Evolutionary conservation across 2,113 vertebrate species (phyloP).

Genomic region (Notarius lentiginosus): DNA sequence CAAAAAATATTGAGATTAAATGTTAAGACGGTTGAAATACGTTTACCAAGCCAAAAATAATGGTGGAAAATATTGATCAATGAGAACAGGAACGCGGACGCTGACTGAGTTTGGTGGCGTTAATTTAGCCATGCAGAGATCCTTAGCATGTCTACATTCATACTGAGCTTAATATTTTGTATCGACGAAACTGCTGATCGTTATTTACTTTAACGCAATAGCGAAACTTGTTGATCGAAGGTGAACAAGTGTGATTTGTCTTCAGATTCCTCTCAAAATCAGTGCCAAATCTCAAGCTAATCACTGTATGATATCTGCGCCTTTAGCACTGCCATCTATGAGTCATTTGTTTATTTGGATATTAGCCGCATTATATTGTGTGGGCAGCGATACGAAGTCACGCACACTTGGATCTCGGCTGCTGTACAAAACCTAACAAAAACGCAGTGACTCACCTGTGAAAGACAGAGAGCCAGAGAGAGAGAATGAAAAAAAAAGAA

Average conservation of each 20-base stretch:
- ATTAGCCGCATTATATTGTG: conserved; percentile 30
- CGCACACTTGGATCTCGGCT: conserved; percentile 28
- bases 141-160: background rate
- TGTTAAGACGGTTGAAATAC: background rate
- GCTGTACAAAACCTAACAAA: conserved; percentile 23
- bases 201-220: background rate
- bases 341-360: conserved; percentile 43
- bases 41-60: background rate
- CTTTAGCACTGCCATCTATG: background rate
- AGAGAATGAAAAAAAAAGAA: conserved; percentile 25
- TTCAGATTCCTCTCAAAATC: background rate
- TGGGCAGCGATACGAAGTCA: conserved; percentile 26
- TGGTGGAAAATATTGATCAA: background rate
- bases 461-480: background rate
- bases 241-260: background rate
- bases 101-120: background rate
- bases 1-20: too few species aligned
- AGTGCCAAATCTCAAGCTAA: background rate
- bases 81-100: background rate
- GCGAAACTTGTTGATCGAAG: background rate
- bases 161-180: background rate
- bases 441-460: conserved; percentile 42
- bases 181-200: background rate
- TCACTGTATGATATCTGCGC: background rate
- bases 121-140: background rate